Percentiles rank a stretch among this genome's conserved stretches.
Evolutionary conservation across 2,888 invertebrate genomes (phyloP).

Genomic region (Hirtodrosophila confusa): DNA sequence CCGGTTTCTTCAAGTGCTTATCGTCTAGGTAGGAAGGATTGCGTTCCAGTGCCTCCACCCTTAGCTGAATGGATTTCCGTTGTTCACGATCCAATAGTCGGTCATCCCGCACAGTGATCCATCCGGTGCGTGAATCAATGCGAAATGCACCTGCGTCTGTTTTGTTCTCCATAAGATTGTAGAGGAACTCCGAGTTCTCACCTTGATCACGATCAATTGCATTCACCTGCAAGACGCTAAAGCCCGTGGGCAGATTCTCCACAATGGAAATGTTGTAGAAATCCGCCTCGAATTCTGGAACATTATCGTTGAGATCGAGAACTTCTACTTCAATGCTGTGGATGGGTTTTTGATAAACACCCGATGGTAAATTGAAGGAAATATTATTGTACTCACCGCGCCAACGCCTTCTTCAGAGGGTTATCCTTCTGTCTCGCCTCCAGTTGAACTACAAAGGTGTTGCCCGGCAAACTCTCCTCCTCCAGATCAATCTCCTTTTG

Average conservation of each 20-base stretch:
- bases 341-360: background rate
- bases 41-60: constrained; percentile 92
- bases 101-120: constrained; percentile 92
- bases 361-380: background rate
- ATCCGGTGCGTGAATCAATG: constrained; percentile 91
- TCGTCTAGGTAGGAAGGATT: constrained; percentile 86
- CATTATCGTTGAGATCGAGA: constrained; percentile 89
- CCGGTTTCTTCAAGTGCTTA: constrained; percentile 73
- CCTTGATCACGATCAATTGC: constrained; percentile 93
- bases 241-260: constrained; percentile 94
- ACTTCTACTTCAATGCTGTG: constrained; percentile 80
- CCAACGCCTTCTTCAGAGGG: constrained; percentile 89
- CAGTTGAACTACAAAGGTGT: constrained; percentile 90
- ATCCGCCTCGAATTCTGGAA: constrained; percentile 94
- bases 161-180: constrained; percentile 88
- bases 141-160: constrained; percentile 89
- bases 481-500: constrained; percentile 93
- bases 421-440: constrained; percentile 92
- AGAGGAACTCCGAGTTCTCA: constrained; percentile 93
- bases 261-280: constrained; percentile 96
- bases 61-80: constrained; percentile 89
- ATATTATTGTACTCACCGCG: constrained; percentile 81
- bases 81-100: constrained; percentile 91
- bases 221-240: constrained; percentile 86
- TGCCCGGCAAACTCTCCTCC: constrained; percentile 88